phyloP scores from a whole-genome alignment of 2,113 vertebrate genomes.

The Fukomys damarensis region DNA sequence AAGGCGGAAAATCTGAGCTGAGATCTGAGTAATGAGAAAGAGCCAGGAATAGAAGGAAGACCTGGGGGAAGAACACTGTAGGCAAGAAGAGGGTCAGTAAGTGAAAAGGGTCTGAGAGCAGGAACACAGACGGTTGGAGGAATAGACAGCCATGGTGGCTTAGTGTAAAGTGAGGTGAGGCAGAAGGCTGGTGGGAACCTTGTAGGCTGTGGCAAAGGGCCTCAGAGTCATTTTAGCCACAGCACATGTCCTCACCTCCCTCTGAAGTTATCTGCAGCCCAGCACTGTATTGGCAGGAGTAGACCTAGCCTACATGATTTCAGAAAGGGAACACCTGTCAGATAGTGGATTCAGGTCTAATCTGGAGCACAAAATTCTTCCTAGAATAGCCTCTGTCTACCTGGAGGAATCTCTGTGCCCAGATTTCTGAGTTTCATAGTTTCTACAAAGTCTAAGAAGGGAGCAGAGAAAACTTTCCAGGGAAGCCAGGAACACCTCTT shows the following conservation, averaged over 20 bases:
- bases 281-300: fast-evolving
- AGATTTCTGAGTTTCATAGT: neutral
- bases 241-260: neutral
- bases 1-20: neutral
- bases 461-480: neutral
- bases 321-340: neutral
- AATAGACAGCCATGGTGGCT: neutral
- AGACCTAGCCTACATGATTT: neutral
- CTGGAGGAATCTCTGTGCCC: neutral
- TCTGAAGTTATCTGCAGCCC: neutral
- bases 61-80: neutral
- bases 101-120: neutral
- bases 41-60: neutral
- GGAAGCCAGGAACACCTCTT: neutral
- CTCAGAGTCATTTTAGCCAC: neutral
- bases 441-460: neutral
- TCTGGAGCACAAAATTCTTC: neutral
- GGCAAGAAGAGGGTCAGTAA: neutral
- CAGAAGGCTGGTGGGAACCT: neutral
- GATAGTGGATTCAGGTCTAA: neutral
- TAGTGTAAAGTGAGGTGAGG: neutral
- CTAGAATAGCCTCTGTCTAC: neutral
- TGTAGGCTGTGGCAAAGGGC: neutral
- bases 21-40: neutral
- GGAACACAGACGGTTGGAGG: neutral